Evolutionary conservation across 2,797 vertebrate species (phyloP).

Genomic region (Thaleichthys pacificus): DNA sequence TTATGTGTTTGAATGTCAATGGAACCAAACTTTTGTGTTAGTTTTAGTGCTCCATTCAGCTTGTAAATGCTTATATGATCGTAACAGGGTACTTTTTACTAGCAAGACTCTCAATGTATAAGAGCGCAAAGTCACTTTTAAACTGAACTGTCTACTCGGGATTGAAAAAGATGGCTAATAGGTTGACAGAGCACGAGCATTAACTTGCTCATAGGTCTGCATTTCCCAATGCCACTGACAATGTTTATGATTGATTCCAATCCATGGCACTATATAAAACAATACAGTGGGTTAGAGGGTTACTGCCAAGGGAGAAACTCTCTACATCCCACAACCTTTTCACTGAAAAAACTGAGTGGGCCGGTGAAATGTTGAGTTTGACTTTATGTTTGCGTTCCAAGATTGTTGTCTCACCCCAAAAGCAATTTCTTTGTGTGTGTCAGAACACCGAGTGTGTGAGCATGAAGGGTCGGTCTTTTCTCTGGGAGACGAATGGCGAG

Average conservation of each 20-base stretch:
- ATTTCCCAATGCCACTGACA: background rate
- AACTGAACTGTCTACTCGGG: slow-evolving; percentile 13
- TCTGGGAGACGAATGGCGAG: slow-evolving; percentile 59
- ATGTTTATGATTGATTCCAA: background rate
- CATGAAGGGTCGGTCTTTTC: slow-evolving; percentile 47
- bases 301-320: background rate
- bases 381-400: slow-evolving; percentile 43
- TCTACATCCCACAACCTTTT: background rate
- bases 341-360: background rate
- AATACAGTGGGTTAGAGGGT: background rate
- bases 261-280: slow-evolving; percentile 8
- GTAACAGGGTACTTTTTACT: slow-evolving; percentile 30
- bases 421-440: slow-evolving; percentile 23
- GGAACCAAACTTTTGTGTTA: background rate
- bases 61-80: slow-evolving; percentile 21
- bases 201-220: background rate
- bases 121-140: slow-evolving; percentile 13
- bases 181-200: background rate
- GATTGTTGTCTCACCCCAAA: slow-evolving; percentile 35
- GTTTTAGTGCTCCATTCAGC: background rate
- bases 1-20: background rate
- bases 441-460: slow-evolving; percentile 39
- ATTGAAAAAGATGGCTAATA: slow-evolving; percentile 29
- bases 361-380: slow-evolving; percentile 22
- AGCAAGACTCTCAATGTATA: slow-evolving; percentile 12